phyloP scores from a whole-genome alignment of 2,888 invertebrate species.

The Ypsolopha scabrella region DNA sequence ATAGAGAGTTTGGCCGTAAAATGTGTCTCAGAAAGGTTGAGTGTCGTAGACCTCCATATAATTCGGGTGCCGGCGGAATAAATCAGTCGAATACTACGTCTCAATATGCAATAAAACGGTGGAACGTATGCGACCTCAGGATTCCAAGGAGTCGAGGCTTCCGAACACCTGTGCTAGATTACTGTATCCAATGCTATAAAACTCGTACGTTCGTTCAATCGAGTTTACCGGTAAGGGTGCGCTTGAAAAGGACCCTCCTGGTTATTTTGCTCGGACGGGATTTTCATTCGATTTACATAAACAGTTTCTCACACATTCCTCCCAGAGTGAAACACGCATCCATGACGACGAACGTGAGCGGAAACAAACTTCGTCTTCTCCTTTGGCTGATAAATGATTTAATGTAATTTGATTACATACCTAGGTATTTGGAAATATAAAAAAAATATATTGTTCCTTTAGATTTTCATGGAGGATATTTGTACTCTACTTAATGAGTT shows the following conservation, averaged over 20 bases:
- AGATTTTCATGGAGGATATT: too few species aligned
- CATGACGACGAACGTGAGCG: too few species aligned
- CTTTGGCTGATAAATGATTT: too few species aligned
- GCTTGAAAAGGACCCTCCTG: constrained; percentile 45
- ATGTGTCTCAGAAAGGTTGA: constrained; percentile 36
- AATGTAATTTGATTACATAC: too few species aligned
- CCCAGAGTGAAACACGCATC: too few species aligned
- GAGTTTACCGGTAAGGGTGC: constrained; percentile 41
- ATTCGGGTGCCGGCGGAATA: constrained; percentile 34
- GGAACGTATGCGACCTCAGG: constrained; percentile 54
- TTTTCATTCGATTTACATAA: constrained; percentile 45
- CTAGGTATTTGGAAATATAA: too few species aligned
- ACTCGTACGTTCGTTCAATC: constrained; percentile 44
- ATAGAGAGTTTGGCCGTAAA: constrained; percentile 8
- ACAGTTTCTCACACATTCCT: constrained; percentile 34
- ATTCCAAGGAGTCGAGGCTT: constrained; percentile 34
- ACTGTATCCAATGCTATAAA: constrained; percentile 56
- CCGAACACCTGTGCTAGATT: constrained; percentile 65
- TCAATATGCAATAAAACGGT: constrained; percentile 65
- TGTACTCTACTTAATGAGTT: too few species aligned
- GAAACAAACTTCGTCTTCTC: too few species aligned
- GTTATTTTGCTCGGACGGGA: constrained; percentile 32
- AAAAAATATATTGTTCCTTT: too few species aligned
- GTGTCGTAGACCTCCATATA: constrained; percentile 33
- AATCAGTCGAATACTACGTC: constrained; percentile 53